Evolutionary conservation across 2,797 vertebrate species (phyloP), one percentile per base, ranked within the genome.

Genomic region (Rhadinocentrus ornatus): DNA sequence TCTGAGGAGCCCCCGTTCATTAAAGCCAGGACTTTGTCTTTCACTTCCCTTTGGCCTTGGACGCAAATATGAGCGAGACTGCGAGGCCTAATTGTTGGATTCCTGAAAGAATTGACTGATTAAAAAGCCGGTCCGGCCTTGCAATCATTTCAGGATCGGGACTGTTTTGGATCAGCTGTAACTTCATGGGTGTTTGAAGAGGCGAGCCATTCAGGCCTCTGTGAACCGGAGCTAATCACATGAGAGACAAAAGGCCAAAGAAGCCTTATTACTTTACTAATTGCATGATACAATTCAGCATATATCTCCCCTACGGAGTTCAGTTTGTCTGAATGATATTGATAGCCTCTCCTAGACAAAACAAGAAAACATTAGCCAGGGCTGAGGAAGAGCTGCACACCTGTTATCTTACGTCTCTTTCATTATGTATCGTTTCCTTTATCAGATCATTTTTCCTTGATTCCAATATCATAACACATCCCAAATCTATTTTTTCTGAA

Each of bases 41-140:
- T 53, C 59, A 68, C 80, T 83, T 76, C 75, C 73, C 81, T 65
- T 73, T 79, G 82, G 80, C 82, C 77, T 89, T 85, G 86, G 89
- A 91, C 61, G 66, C 59, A 89, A 86, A 78, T 71, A 84, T 83
- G 72, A 86, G 81, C 73, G 71, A 85, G 79, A 84, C 75, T 32
- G 53, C 77, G 16, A 48, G 18, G 54, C 31, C 79, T 88, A 87
- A 90, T 88, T 90, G 85, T 89, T 75, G 71, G 68, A 91, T 88
- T 88, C 79, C 81, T 85, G 66, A 82, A 86, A 86, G 73, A 86
- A 83, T 56, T 57, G 66, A 80, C 82, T 88, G 85, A 91, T 90
- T 88, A 87, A 89, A 88, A 86, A 80, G 60, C 62, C 60, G 75
- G 75, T 37, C 48, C 27, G 64, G 67, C 62, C 81, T 87, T 82